Evolutionary conservation across 2,797 vertebrate genomes (phyloP), one percentile per base, ranked within the genome.

Genomic region (Hafferia zeledoni): DNA sequence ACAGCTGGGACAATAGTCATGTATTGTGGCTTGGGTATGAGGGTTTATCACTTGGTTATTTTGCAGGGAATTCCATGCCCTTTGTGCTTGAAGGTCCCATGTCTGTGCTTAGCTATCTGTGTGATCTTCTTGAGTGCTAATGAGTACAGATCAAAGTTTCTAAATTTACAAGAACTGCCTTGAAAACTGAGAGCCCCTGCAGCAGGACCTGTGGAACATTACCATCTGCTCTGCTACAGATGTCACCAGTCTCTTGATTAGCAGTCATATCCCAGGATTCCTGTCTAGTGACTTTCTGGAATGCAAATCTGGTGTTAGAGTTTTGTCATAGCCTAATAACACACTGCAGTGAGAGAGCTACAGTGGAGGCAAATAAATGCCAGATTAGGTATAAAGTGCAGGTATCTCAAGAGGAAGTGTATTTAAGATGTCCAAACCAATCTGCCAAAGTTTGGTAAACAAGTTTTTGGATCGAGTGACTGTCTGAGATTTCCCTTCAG

Each of bases 191-290:
- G 16, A 76, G 47, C 6, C 59, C 43, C 63, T 87, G 68, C 68
- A 87, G 90, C 80, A 70, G 71, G 63, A 84, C 49, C 50, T 76
- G 30, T 78, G 70, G 79, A 65, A 79, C 2, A 0, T 41, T 61
- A 63, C 78, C 82, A 72, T 71, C 71, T 95, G 82, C 83, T 85
- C 55, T 82, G 63, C 63, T 52, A 6, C 59, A 64, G 79, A 44
- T 71, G 33, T 59, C 75, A 79, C 35, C 79, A 23, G 39, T 33
- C 59, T 75, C 71, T 60, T 37, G 31, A 53, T 75, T 37, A 64
- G 46, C 59, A 84, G 43, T 13, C 47, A 9, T 31, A 30, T 14
- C 85, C 31, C 75, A 57, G 31, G 55, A 33, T 60, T 82, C 82
- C 67, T 56, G 23, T 19, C 68, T 80, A 60, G 28, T 77, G 85